phyloP scores from a whole-genome alignment of 1,140 invertebrate genomes.

The Drosophila kanapiae region DNA sequence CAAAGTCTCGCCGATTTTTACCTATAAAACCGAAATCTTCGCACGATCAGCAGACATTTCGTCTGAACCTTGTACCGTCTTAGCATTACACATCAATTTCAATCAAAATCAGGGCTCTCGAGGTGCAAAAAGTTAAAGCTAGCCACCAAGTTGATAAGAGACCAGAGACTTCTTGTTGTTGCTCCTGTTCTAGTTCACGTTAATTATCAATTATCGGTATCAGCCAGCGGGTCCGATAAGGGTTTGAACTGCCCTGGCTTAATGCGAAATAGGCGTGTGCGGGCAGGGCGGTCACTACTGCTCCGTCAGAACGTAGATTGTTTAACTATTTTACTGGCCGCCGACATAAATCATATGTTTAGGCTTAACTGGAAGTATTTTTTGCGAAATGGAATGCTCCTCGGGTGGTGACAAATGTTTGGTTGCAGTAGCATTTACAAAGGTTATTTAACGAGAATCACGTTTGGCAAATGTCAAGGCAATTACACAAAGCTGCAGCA shows the following conservation, averaged over 20 bases:
- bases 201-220: conserved; percentile 47
- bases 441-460: conserved; percentile 37
- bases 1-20: conserved; percentile 19
- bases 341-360: conserved; percentile 22
- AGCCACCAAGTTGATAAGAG: conserved; percentile 14
- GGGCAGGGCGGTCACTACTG: conserved; percentile 14
- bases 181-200: conserved; percentile 1
- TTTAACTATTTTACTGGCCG: conserved; percentile 9
- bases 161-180: background rate
- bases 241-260: conserved; percentile 26
- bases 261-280: conserved; percentile 17
- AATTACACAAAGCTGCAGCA: conserved; percentile 26
- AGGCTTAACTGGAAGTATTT: conserved; percentile 4
- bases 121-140: conserved; percentile 10
- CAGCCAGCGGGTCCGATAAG: conserved; percentile 44
- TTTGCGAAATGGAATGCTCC: conserved; percentile 13
- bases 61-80: conserved; percentile 23
- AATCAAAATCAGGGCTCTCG: background rate
- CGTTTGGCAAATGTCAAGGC: conserved; percentile 68
- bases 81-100: conserved; percentile 22
- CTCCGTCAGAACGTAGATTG: conserved; percentile 14
- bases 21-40: background rate
- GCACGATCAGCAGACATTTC: conserved; percentile 25
- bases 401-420: conserved; percentile 1
- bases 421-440: background rate